A percentile compares a stretch with the other conserved stretches of the same genome.
phyloP scores from a whole-genome alignment of 2,888 invertebrate genomes.

The Ditula angustiorana region DNA sequence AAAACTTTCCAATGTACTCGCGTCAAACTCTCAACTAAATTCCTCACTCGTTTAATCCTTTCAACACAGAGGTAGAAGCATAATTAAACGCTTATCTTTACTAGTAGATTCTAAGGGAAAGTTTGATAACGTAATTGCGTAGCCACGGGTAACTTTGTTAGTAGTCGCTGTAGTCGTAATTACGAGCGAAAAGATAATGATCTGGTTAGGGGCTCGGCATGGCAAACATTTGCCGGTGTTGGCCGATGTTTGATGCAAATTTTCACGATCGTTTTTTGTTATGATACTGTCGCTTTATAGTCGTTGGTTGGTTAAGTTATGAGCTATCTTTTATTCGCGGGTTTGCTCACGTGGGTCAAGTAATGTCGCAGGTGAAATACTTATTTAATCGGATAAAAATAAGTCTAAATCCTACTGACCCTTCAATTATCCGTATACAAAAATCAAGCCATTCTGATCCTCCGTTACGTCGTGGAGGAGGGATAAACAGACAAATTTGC shows the following conservation, averaged over 20 bases:
- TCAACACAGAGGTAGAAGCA: not conserved
- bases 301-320: too few species aligned
- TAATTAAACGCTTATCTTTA: conserved; percentile 19
- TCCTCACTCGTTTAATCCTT: not conserved
- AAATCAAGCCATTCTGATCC: too few species aligned
- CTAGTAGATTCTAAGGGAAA: conserved; percentile 3
- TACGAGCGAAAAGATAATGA: conserved; percentile 18
- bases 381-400: too few species aligned
- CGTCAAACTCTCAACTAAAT: not conserved
- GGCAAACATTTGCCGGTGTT: conserved; percentile 6
- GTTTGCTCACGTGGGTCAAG: too few species aligned
- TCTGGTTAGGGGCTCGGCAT: not conserved
- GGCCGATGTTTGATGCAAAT: not conserved
- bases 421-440: too few species aligned
- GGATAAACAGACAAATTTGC: too few species aligned
- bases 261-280: not conserved
- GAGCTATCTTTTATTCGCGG: too few species aligned
- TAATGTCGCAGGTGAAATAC: too few species aligned
- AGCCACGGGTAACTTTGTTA: conserved; percentile 17
- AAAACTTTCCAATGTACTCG: not conserved
- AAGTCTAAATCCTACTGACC: too few species aligned
- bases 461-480: too few species aligned
- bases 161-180: conserved; percentile 1
- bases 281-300: not conserved
- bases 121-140: conserved; percentile 19